A percentile compares a stretch with the other conserved stretches of the same genome.
Conservation (phyloP, 2,113 vertebrate genomes). For the Pelusios castaneus region DNA sequence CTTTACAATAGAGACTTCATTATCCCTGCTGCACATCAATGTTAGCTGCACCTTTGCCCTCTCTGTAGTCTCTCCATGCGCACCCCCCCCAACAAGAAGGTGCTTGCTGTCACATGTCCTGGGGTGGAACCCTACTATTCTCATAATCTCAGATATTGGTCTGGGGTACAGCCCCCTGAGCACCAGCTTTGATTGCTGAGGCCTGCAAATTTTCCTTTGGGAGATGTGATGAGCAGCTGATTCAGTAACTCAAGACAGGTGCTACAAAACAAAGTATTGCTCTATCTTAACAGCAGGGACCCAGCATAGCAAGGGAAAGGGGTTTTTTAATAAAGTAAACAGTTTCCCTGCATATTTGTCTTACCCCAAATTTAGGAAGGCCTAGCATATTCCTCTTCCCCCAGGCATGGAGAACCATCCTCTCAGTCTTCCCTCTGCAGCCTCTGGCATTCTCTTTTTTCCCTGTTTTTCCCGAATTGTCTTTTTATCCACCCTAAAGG, state of each 20-base stretch:
- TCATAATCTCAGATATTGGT: background rate
- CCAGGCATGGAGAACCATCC: background rate
- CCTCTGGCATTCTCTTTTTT: background rate
- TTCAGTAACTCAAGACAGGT: background rate
- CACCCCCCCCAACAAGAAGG: background rate
- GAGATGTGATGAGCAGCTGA: background rate
- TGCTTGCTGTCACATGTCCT: rapidly evolving
- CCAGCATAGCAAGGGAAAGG: background rate
- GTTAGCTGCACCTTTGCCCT: background rate
- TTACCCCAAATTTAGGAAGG: background rate
- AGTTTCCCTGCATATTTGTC: background rate
- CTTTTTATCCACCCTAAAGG: background rate
- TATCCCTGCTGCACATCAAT: background rate
- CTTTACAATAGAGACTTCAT: background rate
- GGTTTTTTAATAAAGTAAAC: background rate
- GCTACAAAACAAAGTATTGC: rapidly evolving
- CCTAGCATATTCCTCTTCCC: background rate
- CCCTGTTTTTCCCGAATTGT: background rate
- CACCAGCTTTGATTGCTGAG: background rate
- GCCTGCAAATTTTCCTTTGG: background rate
- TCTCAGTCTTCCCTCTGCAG: background rate
- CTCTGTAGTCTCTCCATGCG: background rate
- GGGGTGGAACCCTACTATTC: background rate
- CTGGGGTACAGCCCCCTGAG: background rate
- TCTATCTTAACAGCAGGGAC: background rate